Evolutionary conservation across 2,888 invertebrate species (phyloP), one percentile per base, ranked within the genome.

Genomic region (Bombylius major): DNA sequence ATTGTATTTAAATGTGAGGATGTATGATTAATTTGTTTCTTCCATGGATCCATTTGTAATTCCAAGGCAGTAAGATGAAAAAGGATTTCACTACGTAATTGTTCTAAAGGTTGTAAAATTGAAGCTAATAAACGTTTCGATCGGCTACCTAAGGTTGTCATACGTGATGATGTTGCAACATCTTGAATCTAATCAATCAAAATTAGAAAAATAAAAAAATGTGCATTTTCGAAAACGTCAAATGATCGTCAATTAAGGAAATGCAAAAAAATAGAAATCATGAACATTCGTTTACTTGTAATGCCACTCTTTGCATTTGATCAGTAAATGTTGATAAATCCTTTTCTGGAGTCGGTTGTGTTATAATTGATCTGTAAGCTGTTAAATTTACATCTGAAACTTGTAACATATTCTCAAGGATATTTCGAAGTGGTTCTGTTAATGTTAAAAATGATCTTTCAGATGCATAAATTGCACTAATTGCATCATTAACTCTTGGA

Each of bases 51-150:
- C 62, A 86, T 69, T 64, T 87, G 82, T 8, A 89, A 76, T 65
- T 89, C 89, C 51, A 89, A 67, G 42, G 84, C 83, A 1, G 89
- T 87, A 63, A 89, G 72, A 67, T 85, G 86, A 70, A 84, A 89
- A 6, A 89, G 80, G 56, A 89, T 78, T 60, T 83, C 82, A 55
- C 87, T 84, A 69, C 84, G 79, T 53, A 83, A 69, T 65, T 83
- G 82, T 69, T 85, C 84, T 63, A 89, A 69, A 5, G 84, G 83
- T 62, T 83, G 83, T 55, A 89, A 75, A 62, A 82, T 82, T 32
- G 79, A 79, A 34, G 78, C 72, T 60, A 84, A 78, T 32, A 89
- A 70, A 60, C 83, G 79, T 66, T 84, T 80, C 49, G 85, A 82
- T 62, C 82, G 69, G 60, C 71, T 75, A 74, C 81, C 80, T 63